These are phyloP conservation scores for Parthenolecanium corni DNA, from an alignment of 2,888 invertebrate genomes.

Conservation along the genomic window DNA sequence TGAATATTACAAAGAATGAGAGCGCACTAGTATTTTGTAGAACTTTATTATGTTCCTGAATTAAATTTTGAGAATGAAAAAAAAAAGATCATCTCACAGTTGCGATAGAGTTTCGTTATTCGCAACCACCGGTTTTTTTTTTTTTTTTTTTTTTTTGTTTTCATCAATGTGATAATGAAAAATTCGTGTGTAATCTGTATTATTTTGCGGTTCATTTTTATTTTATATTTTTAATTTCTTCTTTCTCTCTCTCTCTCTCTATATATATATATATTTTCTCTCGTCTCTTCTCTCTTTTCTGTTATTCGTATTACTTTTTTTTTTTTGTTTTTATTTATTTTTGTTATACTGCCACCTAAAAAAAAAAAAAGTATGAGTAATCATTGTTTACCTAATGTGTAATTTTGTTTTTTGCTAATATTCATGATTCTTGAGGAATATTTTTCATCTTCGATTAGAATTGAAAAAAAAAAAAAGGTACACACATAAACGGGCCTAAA, in stretches of 20 bases:
- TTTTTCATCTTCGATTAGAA: too few relatives aligned
- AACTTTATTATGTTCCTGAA: constrained; percentile 24
- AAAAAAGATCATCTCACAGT: constrained; percentile 13
- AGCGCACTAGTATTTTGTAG: constrained; percentile 23
- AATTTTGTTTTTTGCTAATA: too few relatives aligned
- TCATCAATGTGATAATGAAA: constrained; percentile 27
- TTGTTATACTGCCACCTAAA: constrained; percentile 25
- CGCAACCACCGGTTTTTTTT: constrained; percentile 13
- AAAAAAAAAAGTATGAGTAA: too few relatives aligned
- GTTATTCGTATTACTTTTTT: constrained; percentile 10
- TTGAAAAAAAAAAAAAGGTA: too few relatives aligned
- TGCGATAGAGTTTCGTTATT: constrained; percentile 19
- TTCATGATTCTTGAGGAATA: too few relatives aligned
- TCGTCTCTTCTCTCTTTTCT: background rate
- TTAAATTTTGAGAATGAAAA: background rate
- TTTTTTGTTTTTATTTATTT: constrained; percentile 5
- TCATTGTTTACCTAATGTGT: too few relatives aligned
- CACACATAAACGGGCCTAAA: too few relatives aligned
- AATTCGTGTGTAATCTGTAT: constrained; percentile 23
- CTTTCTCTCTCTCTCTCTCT: background rate
- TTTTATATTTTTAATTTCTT: constrained; percentile 1
- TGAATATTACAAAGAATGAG: too few relatives aligned
- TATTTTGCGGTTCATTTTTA: constrained; percentile 12
- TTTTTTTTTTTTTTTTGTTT: constrained; percentile 10
- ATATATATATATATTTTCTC: constrained; percentile 3